These are phyloP conservation scores for Chironomus tentans DNA, from an alignment of 2,888 invertebrate species.

Conservation along the genomic window DNA sequence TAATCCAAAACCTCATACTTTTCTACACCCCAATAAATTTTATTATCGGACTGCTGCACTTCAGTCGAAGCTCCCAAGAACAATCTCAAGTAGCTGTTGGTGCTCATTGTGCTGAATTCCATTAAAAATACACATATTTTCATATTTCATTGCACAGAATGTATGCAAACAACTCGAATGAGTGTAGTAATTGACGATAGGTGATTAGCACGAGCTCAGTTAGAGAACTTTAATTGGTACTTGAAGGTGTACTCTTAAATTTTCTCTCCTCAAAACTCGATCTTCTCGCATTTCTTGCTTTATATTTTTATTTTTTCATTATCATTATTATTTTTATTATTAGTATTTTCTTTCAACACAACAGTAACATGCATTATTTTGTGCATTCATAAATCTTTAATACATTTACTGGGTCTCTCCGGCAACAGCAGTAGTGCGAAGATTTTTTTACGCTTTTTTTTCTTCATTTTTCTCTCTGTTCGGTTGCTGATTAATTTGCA, in stretches of 20 bases:
- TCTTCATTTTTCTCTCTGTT: not conserved
- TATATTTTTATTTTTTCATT: too few species aligned
- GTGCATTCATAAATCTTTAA: not conserved
- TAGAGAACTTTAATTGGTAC: not conserved
- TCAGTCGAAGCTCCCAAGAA: not conserved
- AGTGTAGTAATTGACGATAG: slow-evolving; percentile 3
- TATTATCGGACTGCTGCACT: not conserved
- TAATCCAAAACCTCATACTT: too few species aligned
- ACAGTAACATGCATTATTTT: not conserved
- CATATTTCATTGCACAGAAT: too few species aligned
- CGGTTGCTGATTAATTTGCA: slow-evolving; percentile 12
- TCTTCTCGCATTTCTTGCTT: not conserved
- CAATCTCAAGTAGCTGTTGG: not conserved
- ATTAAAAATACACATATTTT: not conserved
- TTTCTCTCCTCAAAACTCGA: not conserved
- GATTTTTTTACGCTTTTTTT: too few species aligned
- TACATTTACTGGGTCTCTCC: not conserved
- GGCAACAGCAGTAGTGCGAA: not conserved
- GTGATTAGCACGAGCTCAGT: slow-evolving; percentile 19
- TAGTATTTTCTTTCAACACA: too few species aligned
- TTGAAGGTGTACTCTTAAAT: slow-evolving; percentile 3
- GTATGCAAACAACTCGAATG: not conserved
- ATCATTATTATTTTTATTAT: too few species aligned
- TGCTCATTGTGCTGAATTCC: not conserved
- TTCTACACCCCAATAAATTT: too few species aligned